Base-by-base conservation (phyloP, 2,888 invertebrate species). In the Tetrapedia diversipes region DNA sequence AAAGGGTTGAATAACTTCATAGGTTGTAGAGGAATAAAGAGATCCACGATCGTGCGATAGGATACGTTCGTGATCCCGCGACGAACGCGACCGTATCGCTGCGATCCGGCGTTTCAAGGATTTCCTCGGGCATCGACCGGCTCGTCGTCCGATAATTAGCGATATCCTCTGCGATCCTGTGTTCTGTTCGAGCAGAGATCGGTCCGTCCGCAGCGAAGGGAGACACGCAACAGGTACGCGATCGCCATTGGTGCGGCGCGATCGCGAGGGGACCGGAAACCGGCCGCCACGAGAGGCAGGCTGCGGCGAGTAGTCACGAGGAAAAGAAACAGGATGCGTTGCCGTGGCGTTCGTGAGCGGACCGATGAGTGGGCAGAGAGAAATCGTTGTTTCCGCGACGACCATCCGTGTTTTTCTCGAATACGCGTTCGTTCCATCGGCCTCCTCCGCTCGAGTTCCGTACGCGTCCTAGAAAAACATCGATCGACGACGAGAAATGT, bases 391-490 rank as follows among this genome's bases (percentile, higher is more conserved):
- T 8, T 19, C 27, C 32, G 53, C 19, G 32, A 19, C 19, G 53
- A 4, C 2, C 32, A 41, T 51, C 43, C 43, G 56, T 29, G 32
- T 34, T 0, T 22, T 47, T 54, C 54, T 60, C 49, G 39, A 67
- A 56, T 68, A 43, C 77, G 80, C 67, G 61, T 80, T 82, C 82
- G 82, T 82, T 80, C 74, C 75, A 75, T 82, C 75, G 81, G 82
- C 68, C 73, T 74, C 68, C 73, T 74, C 71, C 82, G 53, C 69
- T 81, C 43, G 73, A 73, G 59, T 39, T 4, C 72, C 72, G 57
- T 6, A 70, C 65, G 60, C 29, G 65, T 11, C 37, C 60, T 39
- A 16, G 51, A 57, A 19, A 59, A n/a, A n/a, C n/a, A 59, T 56
- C 70, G 61, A 64, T 49, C 59, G 66, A 41, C 67, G 53, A 61